Evolutionary conservation across 2,888 invertebrate genomes (phyloP), one percentile per base, ranked within the genome.

Genomic region (Drosophila meridionalis): DNA sequence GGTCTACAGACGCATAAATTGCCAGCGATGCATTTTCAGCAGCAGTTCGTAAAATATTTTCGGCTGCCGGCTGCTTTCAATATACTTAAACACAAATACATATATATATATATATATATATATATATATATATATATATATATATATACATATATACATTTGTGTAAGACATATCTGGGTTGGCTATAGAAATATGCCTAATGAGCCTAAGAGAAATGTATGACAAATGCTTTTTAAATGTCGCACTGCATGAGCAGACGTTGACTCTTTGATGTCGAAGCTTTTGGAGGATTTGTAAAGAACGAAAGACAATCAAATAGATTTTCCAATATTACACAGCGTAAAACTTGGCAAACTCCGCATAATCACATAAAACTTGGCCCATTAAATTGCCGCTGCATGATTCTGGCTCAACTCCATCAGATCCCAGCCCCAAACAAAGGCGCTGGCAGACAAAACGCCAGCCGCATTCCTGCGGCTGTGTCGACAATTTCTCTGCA

Each of bases 161-260:
- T 36, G 8, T 26, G 40, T 45, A 14, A 50, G 62, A 68, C 53
- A 76, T 70, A 77, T 79, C 69, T 80, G 73, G 76, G 80, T 76
- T 80, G 78, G 4, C 69, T 67, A 60, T 67, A 61, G 73, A 70
- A 70, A 74, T 67, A 26, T 67, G 30, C 63, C 68, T 75, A 75
- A 78, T 79, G 74, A 81, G 82, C 69, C 58, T 52, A 36, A 65
- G 63, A 57, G 28, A 69, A 73, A 78, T 78, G 62, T 76, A 82
- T 87, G 87, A 87, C 84, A 84, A 84, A 87, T 85, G 80, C 52
- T 80, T 59, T 74, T 59, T 74, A 69, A 87, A 84, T 84, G 85
- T 61, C 20, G 62, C 48, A 26, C 47, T 47, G 47, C 68, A 60
- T 42, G 40, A 32, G 62, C 72, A 72, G 56, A 36, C 57, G 43